Percentiles rank a stretch among this genome's conserved stretches.
Conservation (phyloP, 2,797 vertebrate species). For the Sebastes dallii region DNA sequence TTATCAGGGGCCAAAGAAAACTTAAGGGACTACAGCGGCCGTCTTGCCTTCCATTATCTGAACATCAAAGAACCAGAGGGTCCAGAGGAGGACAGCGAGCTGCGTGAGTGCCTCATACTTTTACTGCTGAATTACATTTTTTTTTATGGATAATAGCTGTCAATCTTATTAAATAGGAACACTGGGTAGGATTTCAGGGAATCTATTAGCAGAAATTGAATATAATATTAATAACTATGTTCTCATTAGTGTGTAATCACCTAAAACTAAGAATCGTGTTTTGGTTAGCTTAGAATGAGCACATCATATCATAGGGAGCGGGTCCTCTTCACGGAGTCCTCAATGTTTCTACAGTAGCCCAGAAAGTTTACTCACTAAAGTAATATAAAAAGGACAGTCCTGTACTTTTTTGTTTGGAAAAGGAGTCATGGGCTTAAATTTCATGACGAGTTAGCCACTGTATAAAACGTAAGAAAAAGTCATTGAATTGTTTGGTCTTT, state of each 20-base stretch:
- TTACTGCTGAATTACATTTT: neutral
- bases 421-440: neutral
- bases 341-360: too few relatives aligned
- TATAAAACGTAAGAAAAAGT: neutral
- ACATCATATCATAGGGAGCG: too few relatives aligned
- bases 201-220: too few relatives aligned
- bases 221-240: too few relatives aligned
- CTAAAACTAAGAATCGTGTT: too few relatives aligned
- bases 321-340: too few relatives aligned
- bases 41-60: conserved; percentile 79
- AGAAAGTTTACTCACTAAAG: neutral
- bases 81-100: conserved; percentile 60
- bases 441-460: neutral
- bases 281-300: too few relatives aligned
- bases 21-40: conserved; percentile 85
- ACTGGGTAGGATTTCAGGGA: too few relatives aligned
- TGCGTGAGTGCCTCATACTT: conserved; percentile 72
- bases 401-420: neutral
- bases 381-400: neutral
- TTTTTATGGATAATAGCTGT: neutral
- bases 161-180: neutral
- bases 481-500: neutral
- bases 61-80: conserved; percentile 65
- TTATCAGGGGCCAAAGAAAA: conserved; percentile 82
- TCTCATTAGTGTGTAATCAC: too few relatives aligned